Evolutionary conservation across 2,888 invertebrate species (phyloP).

Genomic region (Melipona beecheii): DNA sequence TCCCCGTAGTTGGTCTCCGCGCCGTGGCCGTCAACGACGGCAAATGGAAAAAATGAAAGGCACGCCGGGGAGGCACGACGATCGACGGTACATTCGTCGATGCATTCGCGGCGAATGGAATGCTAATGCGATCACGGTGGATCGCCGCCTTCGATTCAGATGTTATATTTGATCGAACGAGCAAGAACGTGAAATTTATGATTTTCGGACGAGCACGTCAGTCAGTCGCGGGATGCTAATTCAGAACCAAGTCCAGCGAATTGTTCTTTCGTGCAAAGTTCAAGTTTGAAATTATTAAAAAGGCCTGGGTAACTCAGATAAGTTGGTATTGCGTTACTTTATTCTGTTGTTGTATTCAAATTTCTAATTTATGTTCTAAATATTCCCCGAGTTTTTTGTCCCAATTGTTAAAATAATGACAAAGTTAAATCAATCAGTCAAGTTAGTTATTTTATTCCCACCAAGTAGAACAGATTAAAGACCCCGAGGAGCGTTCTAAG

Average conservation of each 20-base stretch:
- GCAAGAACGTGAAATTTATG: not conserved
- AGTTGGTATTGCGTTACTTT: too few species aligned
- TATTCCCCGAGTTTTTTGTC: not conserved
- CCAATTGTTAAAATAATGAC: too few species aligned
- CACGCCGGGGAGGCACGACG: conserved; percentile 18
- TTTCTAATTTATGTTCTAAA: not conserved
- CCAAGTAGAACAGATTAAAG: not conserved
- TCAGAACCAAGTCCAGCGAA: not conserved
- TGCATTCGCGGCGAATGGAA: conserved; percentile 29
- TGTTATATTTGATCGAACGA: not conserved
- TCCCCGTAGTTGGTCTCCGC: not conserved
- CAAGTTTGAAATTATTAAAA: too few species aligned
- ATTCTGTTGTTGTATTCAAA: too few species aligned
- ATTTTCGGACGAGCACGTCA: not conserved
- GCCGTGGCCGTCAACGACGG: not conserved
- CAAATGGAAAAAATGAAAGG: conserved; percentile 45
- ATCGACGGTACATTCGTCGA: conserved; percentile 16
- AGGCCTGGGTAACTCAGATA: not conserved
- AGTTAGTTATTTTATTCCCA: not conserved
- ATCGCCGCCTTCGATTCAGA: conserved; percentile 4
- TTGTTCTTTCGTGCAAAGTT: too few species aligned
- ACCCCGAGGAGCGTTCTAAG: not conserved
- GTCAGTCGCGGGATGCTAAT: not conserved
- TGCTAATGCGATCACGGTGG: conserved; percentile 21
- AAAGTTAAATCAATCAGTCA: too few species aligned